phyloP scores from a whole-genome alignment of 2,113 vertebrate species.

The Leptocoma aspasia region DNA sequence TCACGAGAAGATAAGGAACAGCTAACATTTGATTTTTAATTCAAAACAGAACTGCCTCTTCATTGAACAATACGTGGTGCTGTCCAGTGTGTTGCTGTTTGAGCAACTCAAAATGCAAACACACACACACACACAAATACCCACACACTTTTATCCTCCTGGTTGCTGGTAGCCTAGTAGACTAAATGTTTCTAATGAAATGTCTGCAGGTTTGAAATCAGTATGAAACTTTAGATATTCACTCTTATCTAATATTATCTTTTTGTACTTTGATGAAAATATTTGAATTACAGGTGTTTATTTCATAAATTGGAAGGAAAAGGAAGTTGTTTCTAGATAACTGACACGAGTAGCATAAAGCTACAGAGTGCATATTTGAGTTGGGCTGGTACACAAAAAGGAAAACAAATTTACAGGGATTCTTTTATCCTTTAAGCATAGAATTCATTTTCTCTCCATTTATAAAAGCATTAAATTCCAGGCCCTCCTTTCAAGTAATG shows the following conservation, averaged over 20 bases:
- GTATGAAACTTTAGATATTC: background rate
- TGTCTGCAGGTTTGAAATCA: background rate
- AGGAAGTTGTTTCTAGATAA: background rate
- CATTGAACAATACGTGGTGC: background rate
- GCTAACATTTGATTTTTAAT: background rate
- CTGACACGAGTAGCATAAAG: background rate
- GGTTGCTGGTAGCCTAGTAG: background rate
- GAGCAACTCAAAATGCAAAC: background rate
- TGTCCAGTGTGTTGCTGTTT: background rate
- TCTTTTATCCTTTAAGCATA: background rate
- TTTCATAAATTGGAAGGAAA: background rate
- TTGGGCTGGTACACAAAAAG: background rate
- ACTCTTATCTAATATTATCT: background rate
- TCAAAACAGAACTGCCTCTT: background rate
- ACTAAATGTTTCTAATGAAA: background rate
- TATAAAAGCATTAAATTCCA: slow-evolving; percentile 48
- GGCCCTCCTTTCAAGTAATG: slow-evolving; percentile 61
- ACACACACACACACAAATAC: fast-evolving
- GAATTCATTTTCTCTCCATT: slow-evolving; percentile 23
- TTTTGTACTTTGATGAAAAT: background rate
- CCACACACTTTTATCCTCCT: background rate
- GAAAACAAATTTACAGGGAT: background rate
- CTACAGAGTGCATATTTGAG: background rate
- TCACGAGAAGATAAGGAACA: background rate
- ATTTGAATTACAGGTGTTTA: background rate